Evolutionary conservation across 2,113 vertebrate genomes (phyloP).

Genomic region (Tragelaphus scriptus): DNA sequence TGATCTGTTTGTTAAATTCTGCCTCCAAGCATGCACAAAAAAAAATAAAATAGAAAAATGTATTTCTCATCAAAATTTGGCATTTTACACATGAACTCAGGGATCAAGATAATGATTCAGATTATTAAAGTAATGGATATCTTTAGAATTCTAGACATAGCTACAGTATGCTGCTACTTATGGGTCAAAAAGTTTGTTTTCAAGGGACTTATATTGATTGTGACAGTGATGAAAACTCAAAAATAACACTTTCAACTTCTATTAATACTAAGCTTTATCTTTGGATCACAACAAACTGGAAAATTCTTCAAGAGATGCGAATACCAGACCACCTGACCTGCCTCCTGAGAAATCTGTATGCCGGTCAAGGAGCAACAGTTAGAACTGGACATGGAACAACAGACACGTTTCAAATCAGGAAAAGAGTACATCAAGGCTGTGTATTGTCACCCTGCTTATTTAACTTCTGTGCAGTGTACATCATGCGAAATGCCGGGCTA

Average conservation of each 20-base stretch:
- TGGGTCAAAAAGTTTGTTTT: not conserved
- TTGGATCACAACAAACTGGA: not conserved
- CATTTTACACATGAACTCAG: not conserved
- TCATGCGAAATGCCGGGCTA: fast-evolving
- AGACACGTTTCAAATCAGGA: fast-evolving
- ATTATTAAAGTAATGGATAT: not conserved
- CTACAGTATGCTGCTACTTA: not conserved
- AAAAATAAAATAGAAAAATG: not conserved
- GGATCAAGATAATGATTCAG: not conserved
- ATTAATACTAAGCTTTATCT: not conserved
- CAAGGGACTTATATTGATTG: not conserved
- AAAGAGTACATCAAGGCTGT: fast-evolving
- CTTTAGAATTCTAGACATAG: not conserved
- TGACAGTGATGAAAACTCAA: not conserved
- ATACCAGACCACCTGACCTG: not conserved
- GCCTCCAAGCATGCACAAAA: not conserved
- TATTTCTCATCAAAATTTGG: conserved; percentile 1
- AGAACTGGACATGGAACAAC: not conserved
- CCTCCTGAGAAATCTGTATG: not conserved
- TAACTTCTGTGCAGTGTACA: not conserved
- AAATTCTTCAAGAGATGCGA: not conserved
- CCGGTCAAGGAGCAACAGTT: not conserved
- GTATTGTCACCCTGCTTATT: not conserved
- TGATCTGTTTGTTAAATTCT: conserved; percentile 6
- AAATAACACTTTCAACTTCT: not conserved